Conservation (phyloP, 2,888 invertebrate genomes). For the Syritta pipiens region DNA sequence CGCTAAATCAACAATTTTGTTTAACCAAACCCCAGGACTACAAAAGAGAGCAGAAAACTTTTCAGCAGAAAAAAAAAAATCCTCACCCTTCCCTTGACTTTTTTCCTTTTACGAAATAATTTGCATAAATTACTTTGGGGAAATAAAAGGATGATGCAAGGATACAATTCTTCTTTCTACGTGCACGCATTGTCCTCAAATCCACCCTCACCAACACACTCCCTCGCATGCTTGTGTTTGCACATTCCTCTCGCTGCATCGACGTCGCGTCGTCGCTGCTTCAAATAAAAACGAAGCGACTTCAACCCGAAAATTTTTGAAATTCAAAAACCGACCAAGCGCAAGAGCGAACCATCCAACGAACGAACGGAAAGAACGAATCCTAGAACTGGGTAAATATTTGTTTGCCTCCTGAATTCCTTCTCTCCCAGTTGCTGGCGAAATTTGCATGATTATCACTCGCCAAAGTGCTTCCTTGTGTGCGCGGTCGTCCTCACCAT, state of each 20-base stretch:
- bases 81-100: not conserved
- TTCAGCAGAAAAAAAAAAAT: not conserved
- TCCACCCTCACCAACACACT: not conserved
- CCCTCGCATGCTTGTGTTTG: not conserved
- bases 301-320: constrained; percentile 39
- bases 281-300: constrained; percentile 12
- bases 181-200: not conserved
- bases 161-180: constrained; percentile 30
- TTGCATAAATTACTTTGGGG: constrained; percentile 45
- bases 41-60: not conserved
- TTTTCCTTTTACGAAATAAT: constrained; percentile 29
- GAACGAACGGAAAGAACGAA: constrained; percentile 12
- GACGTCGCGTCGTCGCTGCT: not conserved
- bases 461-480: constrained; percentile 21
- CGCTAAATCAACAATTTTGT: constrained; percentile 41
- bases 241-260: constrained; percentile 22
- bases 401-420: constrained; percentile 44
- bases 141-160: constrained; percentile 41
- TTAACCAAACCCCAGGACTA: constrained; percentile 8
- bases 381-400: constrained; percentile 34
- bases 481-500: not conserved
- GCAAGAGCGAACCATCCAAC: too few species aligned
- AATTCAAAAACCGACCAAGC: constrained; percentile 14
- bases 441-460: constrained; percentile 53
- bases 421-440: constrained; percentile 42